A percentile compares a stretch with the other conserved stretches of the same genome.
Evolutionary conservation across 2,113 vertebrate species (phyloP).

Genomic region (Ammospiza caudacuta): DNA sequence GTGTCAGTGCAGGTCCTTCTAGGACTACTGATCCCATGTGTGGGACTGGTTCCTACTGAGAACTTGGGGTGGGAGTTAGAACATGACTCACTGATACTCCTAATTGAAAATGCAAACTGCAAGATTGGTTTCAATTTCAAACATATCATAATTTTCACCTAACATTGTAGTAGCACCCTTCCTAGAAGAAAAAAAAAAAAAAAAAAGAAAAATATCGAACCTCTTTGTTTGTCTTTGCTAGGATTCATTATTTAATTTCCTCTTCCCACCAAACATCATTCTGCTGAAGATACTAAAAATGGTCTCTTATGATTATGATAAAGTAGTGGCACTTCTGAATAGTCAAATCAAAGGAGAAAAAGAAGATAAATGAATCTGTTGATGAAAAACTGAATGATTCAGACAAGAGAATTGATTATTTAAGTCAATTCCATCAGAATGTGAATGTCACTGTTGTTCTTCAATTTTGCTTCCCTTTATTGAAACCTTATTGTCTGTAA

Average conservation of each 20-base stretch:
- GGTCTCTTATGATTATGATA: constrained; percentile 27
- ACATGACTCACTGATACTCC: neutral
- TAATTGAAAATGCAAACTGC: neutral
- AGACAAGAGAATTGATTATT: constrained; percentile 48
- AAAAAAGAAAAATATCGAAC: neutral
- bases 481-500: neutral
- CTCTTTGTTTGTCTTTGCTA: neutral
- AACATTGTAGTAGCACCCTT: neutral
- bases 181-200: neutral
- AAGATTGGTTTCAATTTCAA: neutral
- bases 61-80: neutral
- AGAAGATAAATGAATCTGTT: constrained; percentile 12
- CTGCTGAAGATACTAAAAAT: constrained; percentile 38
- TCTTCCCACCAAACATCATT: neutral
- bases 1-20: neutral
- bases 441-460: constrained; percentile 32
- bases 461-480: constrained; percentile 15
- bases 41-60: neutral
- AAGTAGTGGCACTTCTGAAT: constrained; percentile 33
- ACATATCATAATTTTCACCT: neutral
- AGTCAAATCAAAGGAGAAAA: constrained; percentile 56
- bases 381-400: constrained; percentile 49
- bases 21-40: neutral
- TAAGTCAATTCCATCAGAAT: constrained; percentile 57
- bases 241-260: constrained; percentile 22